Percentiles rank a stretch among this genome's conserved stretches.
Evolutionary conservation across 2,113 vertebrate genomes (phyloP).

Genomic region (Malurus cyaneus): DNA sequence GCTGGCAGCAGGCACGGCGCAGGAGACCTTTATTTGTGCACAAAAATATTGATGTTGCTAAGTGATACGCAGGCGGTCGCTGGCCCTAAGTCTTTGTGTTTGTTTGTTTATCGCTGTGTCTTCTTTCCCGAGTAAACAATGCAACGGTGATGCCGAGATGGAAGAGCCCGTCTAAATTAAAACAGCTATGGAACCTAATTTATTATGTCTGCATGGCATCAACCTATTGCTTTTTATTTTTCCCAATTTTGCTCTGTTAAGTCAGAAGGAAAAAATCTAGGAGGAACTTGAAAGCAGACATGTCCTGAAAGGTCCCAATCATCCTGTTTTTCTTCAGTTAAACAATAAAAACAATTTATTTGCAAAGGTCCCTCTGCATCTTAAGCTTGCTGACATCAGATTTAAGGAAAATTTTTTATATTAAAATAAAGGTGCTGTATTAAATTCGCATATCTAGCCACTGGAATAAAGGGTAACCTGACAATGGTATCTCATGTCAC

Average conservation of each 20-base stretch:
- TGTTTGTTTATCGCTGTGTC: constrained; percentile 64
- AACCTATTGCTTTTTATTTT: neutral
- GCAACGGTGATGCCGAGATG: constrained; percentile 27
- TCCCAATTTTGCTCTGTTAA: neutral
- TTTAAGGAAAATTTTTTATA: neutral
- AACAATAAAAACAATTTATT: neutral
- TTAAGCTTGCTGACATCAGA: neutral
- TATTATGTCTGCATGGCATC: constrained; percentile 43
- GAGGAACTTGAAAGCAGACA: neutral
- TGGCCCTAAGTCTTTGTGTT: constrained; percentile 49
- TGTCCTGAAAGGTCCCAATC: neutral
- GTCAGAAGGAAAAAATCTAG: constrained; percentile 18
- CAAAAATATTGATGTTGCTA: constrained; percentile 80
- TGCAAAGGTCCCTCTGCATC: neutral
- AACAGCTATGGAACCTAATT: constrained; percentile 11
- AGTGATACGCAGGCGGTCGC: constrained; percentile 55
- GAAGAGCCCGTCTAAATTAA: constrained; percentile 33
- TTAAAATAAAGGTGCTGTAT: neutral
- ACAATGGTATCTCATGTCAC: neutral
- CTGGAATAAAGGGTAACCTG: neutral
- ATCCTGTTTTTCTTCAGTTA: neutral
- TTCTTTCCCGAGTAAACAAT: constrained; percentile 56
- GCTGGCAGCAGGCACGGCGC: neutral
- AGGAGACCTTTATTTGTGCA: constrained; percentile 72
- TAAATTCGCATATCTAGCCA: neutral